Evolutionary conservation across 1,140 invertebrate genomes (phyloP).

Genomic region (Akabosia matsudoensis): DNA sequence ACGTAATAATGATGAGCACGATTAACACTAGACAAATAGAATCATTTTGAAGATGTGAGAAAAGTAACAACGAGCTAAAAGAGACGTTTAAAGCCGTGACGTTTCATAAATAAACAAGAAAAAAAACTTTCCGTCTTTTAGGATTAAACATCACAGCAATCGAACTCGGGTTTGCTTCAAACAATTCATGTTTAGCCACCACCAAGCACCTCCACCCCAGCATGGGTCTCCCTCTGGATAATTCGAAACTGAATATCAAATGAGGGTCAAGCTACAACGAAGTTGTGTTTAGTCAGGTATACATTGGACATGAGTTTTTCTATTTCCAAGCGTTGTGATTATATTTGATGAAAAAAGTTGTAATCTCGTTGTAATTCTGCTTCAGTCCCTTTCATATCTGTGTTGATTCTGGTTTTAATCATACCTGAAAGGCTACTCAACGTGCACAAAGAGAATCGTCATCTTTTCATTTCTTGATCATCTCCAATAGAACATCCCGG

Average conservation of each 20-base stretch:
- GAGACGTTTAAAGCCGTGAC: constrained; percentile 2
- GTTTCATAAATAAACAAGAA: neutral
- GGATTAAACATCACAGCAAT: neutral
- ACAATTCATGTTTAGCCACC: neutral
- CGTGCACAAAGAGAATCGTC: neutral
- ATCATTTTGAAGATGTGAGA: neutral
- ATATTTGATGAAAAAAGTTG: neutral
- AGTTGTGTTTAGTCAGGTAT: neutral
- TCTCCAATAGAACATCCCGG: neutral
- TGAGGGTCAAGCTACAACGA: neutral
- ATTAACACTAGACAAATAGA: neutral
- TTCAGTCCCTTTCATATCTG: neutral
- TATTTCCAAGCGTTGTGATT: neutral
- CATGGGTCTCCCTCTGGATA: neutral
- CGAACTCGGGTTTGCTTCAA: neutral
- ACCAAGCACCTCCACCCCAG: neutral
- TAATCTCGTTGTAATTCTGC: neutral
- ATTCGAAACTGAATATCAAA: neutral
- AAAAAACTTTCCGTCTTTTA: neutral
- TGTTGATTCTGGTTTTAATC: neutral
- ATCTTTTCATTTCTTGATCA: neutral
- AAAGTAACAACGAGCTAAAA: neutral
- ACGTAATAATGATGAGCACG: neutral
- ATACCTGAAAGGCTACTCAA: neutral
- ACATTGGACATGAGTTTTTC: neutral